phyloP scores from a whole-genome alignment of 2,113 vertebrate species.

The Ciconia boyciana region DNA sequence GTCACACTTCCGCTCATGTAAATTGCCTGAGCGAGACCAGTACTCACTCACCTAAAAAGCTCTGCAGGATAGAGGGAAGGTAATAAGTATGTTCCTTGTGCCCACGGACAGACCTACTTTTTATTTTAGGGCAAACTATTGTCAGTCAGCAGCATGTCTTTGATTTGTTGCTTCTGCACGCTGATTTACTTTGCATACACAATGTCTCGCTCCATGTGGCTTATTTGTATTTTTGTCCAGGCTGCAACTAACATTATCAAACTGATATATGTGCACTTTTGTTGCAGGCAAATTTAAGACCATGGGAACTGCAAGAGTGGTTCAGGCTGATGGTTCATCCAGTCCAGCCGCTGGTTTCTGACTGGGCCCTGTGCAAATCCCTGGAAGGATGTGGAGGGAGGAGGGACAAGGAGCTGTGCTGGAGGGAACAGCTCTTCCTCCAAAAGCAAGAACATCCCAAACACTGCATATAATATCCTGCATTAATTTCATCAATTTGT shows the following conservation, averaged over 20 bases:
- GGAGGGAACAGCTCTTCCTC: neutral
- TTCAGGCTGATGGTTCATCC: neutral
- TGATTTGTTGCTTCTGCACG: neutral
- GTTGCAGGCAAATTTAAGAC: neutral
- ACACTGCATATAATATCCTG: neutral
- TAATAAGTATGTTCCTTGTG: neutral
- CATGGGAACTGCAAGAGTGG: neutral
- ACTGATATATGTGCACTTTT: neutral
- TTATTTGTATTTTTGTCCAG: neutral
- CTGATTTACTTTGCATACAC: neutral
- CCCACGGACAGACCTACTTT: constrained; percentile 32
- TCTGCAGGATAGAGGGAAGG: neutral
- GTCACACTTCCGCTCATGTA: constrained; percentile 74
- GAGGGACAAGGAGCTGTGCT: neutral
- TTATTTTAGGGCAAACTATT: neutral
- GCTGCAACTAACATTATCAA: neutral
- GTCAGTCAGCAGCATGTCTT: neutral
- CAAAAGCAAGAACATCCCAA: neutral
- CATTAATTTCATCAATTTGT: neutral
- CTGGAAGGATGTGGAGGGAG: neutral
- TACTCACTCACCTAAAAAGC: neutral
- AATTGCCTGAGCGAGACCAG: constrained; percentile 43
- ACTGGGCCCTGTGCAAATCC: neutral
- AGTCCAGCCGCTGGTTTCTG: neutral
- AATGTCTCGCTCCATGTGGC: neutral